These are phyloP conservation scores for Lordiphosa mommai DNA, from an alignment of 1,140 invertebrate genomes.

Conservation along the genomic window DNA sequence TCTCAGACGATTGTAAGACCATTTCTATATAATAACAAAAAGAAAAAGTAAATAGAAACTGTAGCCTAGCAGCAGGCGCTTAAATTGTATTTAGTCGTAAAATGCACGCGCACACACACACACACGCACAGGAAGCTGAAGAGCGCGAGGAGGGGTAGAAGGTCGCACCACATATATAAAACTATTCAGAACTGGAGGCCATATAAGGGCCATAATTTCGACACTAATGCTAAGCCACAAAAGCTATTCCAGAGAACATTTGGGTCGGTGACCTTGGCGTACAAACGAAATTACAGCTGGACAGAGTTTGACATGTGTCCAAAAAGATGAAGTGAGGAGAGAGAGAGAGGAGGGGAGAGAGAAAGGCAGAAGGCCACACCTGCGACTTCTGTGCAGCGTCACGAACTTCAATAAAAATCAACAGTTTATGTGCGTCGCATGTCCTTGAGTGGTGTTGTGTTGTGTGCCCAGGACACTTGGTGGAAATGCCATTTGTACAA, in stretches of 20 bases:
- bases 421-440: conserved; percentile 70
- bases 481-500: conserved; percentile 42
- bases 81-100: conserved; percentile 60
- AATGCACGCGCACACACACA: conserved; percentile 42
- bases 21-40: not conserved
- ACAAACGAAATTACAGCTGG: conserved; percentile 33
- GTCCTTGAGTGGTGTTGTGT: conserved; percentile 50
- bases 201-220: conserved; percentile 58
- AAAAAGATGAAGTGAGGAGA: conserved; percentile 1
- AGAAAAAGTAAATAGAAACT: conserved; percentile 7
- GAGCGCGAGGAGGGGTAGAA: not conserved
- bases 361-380: conserved; percentile 24
- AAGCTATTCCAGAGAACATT: conserved; percentile 4
- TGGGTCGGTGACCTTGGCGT: conserved; percentile 40
- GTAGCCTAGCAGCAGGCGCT: conserved; percentile 40
- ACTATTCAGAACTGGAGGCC: conserved; percentile 48
- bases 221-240: conserved; percentile 60
- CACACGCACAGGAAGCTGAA: not conserved
- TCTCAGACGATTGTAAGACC: no score
- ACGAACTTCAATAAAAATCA: conserved; percentile 70
- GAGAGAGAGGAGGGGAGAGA: not conserved
- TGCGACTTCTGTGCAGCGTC: conserved; percentile 38
- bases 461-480: conserved; percentile 8
- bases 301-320: conserved; percentile 66
- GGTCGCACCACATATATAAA: conserved; percentile 42